These are phyloP conservation scores for Chrysomela aeneicollis DNA, from an alignment of 2,888 invertebrate genomes.

Conservation along the genomic window DNA sequence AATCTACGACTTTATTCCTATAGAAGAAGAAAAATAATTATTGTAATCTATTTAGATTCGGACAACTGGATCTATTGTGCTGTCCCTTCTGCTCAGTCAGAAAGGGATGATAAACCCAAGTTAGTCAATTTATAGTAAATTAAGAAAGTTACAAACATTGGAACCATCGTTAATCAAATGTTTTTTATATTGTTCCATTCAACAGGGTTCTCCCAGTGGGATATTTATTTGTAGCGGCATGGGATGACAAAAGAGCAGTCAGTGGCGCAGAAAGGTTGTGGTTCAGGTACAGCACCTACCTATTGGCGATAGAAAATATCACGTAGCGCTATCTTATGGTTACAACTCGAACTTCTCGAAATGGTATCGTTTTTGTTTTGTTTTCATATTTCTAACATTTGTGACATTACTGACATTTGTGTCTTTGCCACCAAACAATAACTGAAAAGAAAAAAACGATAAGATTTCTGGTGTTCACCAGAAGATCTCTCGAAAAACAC, in stretches of 20 bases:
- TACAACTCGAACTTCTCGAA: too few relatives aligned
- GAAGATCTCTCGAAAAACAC: too few relatives aligned
- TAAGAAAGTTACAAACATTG: slow-evolving; percentile 37
- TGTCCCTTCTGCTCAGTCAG: slow-evolving; percentile 24
- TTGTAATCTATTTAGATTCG: slow-evolving; percentile 31
- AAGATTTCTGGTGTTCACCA: too few relatives aligned
- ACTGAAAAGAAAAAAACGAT: too few relatives aligned
- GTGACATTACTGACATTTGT: too few relatives aligned
- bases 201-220: slow-evolving; percentile 27
- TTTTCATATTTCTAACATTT: too few relatives aligned
- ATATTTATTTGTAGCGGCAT: slow-evolving; percentile 15
- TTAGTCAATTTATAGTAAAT: slow-evolving; percentile 27
- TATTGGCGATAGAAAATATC: too few relatives aligned
- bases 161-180: slow-evolving; percentile 54
- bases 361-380: too few relatives aligned
- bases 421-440: too few relatives aligned
- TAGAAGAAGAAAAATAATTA: slow-evolving; percentile 27
- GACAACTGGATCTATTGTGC: slow-evolving; percentile 31
- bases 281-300: neutral
- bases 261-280: slow-evolving; percentile 17
- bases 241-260: slow-evolving; percentile 2
- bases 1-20: slow-evolving; percentile 25
- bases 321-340: too few relatives aligned
- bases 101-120: slow-evolving; percentile 26
- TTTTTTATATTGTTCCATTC: slow-evolving; percentile 30